A percentile compares a stretch with the other conserved stretches of the same genome.
These are phyloP conservation scores for Panurus biarmicus DNA, from an alignment of 2,113 vertebrate genomes.

Conservation along the genomic window DNA sequence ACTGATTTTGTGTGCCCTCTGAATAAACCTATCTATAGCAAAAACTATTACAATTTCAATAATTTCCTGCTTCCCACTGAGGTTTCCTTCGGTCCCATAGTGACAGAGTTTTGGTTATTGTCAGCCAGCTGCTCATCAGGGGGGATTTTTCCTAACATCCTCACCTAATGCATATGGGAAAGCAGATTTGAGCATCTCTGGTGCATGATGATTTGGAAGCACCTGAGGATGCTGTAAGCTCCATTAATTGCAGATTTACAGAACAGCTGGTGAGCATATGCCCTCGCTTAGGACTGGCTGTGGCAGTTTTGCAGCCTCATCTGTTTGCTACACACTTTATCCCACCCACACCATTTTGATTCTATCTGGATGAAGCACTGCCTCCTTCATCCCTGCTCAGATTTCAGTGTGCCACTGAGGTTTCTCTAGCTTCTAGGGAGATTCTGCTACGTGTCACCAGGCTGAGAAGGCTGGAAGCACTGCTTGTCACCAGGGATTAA, in stretches of 20 bases:
- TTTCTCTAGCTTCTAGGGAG: neutral
- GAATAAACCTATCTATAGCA: neutral
- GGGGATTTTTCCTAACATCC: neutral
- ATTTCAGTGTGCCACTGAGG: neutral
- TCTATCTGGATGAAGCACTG: neutral
- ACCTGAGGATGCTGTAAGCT: slow-evolving; percentile 46
- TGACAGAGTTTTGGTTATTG: neutral
- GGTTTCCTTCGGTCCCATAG: neutral
- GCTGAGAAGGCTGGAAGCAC: neutral
- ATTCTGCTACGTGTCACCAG: neutral
- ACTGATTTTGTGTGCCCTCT: neutral
- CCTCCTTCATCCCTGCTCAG: neutral
- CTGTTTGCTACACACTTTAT: slow-evolving; percentile 6
- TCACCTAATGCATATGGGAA: slow-evolving; percentile 7
- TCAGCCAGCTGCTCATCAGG: neutral
- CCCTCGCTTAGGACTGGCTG: slow-evolving; percentile 7
- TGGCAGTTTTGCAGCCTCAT: slow-evolving; percentile 38
- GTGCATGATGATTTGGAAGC: neutral
- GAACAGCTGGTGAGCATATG: slow-evolving; percentile 51
- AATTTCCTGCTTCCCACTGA: neutral
- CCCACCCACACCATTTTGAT: neutral
- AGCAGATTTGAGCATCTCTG: neutral
- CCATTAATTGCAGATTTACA: slow-evolving; percentile 43
- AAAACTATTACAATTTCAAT: neutral
- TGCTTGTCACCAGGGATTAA: neutral